Percentiles rank a stretch among this genome's conserved stretches.
These are phyloP conservation scores for Bombus soroeensis DNA, from an alignment of 1,140 invertebrate species.

Conservation along the genomic window DNA sequence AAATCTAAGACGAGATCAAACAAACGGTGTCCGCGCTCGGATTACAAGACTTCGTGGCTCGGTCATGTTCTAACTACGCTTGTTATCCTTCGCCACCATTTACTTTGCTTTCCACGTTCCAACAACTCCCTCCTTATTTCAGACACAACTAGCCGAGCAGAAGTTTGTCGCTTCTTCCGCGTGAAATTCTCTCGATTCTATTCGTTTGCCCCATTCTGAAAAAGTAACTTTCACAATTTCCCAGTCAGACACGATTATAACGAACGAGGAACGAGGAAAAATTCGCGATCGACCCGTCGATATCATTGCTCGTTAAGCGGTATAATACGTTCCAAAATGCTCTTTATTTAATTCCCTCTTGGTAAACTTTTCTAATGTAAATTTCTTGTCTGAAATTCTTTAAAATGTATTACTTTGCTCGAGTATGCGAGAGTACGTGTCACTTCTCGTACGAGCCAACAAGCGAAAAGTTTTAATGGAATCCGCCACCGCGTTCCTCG, in stretches of 20 bases:
- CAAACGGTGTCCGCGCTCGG: conserved; percentile 33
- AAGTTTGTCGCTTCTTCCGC: neutral
- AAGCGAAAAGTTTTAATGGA: conserved; percentile 62
- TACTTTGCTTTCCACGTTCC: neutral
- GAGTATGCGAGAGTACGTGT: conserved; percentile 58
- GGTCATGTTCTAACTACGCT: conserved; percentile 22
- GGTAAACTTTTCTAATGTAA: conserved; percentile 55
- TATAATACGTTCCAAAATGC: conserved; percentile 4
- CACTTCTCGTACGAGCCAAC: conserved; percentile 55
- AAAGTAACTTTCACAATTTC: neutral
- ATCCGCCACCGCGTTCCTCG: conserved; percentile 57
- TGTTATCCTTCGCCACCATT: conserved; percentile 23
- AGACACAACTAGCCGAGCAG: neutral
- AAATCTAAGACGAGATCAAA: conserved; percentile 65
- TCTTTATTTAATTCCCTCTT: conserved; percentile 44
- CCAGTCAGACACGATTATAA: neutral
- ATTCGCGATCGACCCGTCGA: neutral
- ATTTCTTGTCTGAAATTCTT: conserved; percentile 55
- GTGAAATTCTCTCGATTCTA: neutral
- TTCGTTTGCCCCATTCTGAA: neutral
- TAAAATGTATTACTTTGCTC: conserved; percentile 57
- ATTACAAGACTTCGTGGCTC: conserved; percentile 48
- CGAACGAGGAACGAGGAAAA: too few relatives aligned
- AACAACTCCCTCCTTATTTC: neutral
- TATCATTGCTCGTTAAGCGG: neutral